phyloP scores from a whole-genome alignment of 2,888 invertebrate genomes.

The Seladonia tumulorum region DNA sequence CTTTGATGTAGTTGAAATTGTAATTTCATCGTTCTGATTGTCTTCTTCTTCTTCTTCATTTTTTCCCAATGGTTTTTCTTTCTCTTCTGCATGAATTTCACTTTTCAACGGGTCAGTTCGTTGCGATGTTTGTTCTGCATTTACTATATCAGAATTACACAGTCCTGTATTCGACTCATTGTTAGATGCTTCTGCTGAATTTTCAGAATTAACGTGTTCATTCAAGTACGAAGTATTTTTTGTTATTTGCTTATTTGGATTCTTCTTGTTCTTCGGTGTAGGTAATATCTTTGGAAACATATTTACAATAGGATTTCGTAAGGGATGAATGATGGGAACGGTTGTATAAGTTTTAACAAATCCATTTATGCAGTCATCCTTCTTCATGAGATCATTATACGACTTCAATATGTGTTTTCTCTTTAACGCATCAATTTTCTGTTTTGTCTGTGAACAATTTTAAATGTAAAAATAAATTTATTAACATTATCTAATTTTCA shows the following conservation, averaged over 20 bases:
- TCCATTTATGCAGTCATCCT: constrained; percentile 19
- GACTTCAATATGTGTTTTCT: constrained; percentile 51
- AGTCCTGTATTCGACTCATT: not conserved
- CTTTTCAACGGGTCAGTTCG: constrained; percentile 13
- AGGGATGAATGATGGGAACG: constrained; percentile 59
- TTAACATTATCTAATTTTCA: not conserved
- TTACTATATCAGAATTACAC: constrained; percentile 4
- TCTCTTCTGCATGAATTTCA: constrained; percentile 1
- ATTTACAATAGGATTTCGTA: constrained; percentile 76
- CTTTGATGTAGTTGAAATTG: constrained; percentile 26
- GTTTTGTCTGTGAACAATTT: constrained; percentile 34
- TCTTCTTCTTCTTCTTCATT: constrained; percentile 22
- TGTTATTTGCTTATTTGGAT: constrained; percentile 5
- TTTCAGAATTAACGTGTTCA: not conserved
- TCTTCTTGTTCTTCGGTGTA: constrained; percentile 38
- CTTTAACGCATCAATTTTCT: constrained; percentile 55
- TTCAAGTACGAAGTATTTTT: constrained; percentile 24
- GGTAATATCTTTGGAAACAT: constrained; percentile 72
- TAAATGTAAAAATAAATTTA: not conserved
- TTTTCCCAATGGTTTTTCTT: not conserved
- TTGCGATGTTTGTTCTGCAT: not conserved
- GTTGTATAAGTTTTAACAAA: constrained; percentile 17
- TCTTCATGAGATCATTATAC: constrained; percentile 44
- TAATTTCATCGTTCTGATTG: constrained; percentile 20
- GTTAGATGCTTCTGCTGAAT: constrained; percentile 13